Evolutionary conservation across 2,113 vertebrate species (phyloP), one percentile per base, ranked within the genome.

Genomic region (Etheostoma spectabile): DNA sequence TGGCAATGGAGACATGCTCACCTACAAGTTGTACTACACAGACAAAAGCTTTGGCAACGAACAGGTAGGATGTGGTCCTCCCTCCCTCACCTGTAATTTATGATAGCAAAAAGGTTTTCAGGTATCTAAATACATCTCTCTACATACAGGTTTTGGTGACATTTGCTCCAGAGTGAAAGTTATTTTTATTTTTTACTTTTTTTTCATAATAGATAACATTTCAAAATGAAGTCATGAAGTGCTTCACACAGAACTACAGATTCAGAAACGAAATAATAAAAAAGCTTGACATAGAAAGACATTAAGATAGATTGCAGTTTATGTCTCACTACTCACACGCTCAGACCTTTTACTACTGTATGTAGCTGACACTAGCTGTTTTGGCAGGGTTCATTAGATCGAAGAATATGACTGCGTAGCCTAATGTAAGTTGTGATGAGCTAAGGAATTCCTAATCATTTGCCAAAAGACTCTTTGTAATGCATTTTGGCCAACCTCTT

Each of bases 1-100:
- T 0, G 98, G 97, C 85, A 99, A 98, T 2, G 98, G 98, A 0
- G 98, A 99, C 55, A 97, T 99, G 88, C 96, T 98, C 91, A 97
- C 95, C 87, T 99, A 99, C 92, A 99, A 98, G 84, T 77, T 99
- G 42, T 99, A 98, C 89, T 98, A 98, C 93, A 96, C 97, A 91
- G 98, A 99, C 92, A 97, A 96, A 76, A 96, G 96, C 19, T 84
- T 95, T 52, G 96, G 96, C 74, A 94, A 59, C 0, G 98, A 99
- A 71, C 96, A 99, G 97, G 98, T 99, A 93, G 49, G 82, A 62
- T 2, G 2, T 18, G 2, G 35, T 19, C 10, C n/a, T 22, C 16
- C 48, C 22, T 57, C 16, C 10, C 8, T 35, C 42, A 35, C n/a
- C 46, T 52, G 35, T 51, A 24, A 18, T 24, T 18, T 38, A 52